phyloP scores from a whole-genome alignment of 2,113 vertebrate species.

The Otocyon megalotis region DNA sequence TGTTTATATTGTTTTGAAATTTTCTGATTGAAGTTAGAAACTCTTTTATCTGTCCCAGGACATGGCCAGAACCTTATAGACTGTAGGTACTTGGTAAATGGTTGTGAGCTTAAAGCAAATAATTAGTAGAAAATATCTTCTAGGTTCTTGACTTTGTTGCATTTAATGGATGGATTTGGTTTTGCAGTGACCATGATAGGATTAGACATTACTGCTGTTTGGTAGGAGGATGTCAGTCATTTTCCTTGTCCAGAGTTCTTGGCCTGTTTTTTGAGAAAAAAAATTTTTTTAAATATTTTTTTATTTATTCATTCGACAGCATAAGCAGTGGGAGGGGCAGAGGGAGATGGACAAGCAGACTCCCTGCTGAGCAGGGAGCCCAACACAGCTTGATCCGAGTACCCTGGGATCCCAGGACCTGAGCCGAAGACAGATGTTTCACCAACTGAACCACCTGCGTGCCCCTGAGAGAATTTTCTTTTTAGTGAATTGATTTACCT shows the following conservation, averaged over 20 bases:
- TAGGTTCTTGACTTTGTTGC: background rate
- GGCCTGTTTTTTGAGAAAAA: background rate
- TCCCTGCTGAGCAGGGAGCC: no score
- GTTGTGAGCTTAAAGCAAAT: background rate
- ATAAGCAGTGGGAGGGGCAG: no score
- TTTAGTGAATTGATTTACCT: background rate
- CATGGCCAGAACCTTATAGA: background rate
- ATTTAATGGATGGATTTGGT: background rate
- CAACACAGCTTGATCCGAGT: no score
- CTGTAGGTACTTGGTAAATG: background rate
- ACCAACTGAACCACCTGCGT: no score
- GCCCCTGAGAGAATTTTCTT: background rate
- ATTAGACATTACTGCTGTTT: background rate
- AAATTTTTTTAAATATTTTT: background rate
- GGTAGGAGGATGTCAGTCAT: background rate
- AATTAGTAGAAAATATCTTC: background rate
- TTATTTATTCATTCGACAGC: no score
- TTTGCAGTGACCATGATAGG: background rate
- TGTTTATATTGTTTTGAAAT: background rate
- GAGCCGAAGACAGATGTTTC: no score
- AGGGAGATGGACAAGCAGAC: no score
- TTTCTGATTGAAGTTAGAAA: background rate
- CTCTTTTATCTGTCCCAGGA: background rate
- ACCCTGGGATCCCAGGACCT: no score
- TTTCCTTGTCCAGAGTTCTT: background rate